Percentiles rank a stretch among this genome's conserved stretches.
phyloP scores from a whole-genome alignment of 1,140 invertebrate species.

The Oryzaephilus surinamensis region DNA sequence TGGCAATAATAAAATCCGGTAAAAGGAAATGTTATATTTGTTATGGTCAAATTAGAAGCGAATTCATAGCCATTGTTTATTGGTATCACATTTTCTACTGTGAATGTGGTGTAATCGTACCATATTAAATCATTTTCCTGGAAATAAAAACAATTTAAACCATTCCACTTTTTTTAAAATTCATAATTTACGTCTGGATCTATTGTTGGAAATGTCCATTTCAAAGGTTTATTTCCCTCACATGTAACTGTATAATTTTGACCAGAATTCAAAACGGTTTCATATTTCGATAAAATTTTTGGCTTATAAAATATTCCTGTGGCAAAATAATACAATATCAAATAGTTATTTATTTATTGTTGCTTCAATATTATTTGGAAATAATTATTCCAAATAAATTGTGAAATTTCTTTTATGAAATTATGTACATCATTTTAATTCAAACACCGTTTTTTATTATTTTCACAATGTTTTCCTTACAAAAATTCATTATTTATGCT shows the following conservation, averaged over 20 bases:
- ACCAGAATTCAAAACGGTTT: conserved; percentile 37
- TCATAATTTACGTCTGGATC: neutral
- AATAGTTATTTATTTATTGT: no score
- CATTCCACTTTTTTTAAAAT: conserved; percentile 57
- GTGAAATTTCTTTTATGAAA: no score
- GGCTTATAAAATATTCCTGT: neutral
- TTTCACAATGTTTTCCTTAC: no score
- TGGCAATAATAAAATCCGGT: conserved; percentile 29
- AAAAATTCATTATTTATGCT: no score
- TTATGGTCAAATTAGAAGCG: conserved; percentile 38
- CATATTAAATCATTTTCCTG: conserved; percentile 14
- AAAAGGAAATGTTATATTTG: conserved; percentile 25
- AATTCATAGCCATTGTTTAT: conserved; percentile 49
- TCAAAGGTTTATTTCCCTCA: conserved; percentile 37
- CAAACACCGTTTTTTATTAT: no score
- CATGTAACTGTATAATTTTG: conserved; percentile 42
- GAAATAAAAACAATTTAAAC: conserved; percentile 17
- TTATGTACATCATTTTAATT: no score
- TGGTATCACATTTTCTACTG: conserved; percentile 36
- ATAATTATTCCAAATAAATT: no score
- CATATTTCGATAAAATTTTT: conserved; percentile 19
- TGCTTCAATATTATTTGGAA: no score
- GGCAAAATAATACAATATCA: conserved; percentile 1
- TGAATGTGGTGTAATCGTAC: conserved; percentile 34
- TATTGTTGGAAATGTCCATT: conserved; percentile 37